A percentile compares a stretch with the other conserved stretches of the same genome.
These are phyloP conservation scores for Eurystomus glaucurus DNA, from an alignment of 2,797 vertebrate species.

Conservation along the genomic window DNA sequence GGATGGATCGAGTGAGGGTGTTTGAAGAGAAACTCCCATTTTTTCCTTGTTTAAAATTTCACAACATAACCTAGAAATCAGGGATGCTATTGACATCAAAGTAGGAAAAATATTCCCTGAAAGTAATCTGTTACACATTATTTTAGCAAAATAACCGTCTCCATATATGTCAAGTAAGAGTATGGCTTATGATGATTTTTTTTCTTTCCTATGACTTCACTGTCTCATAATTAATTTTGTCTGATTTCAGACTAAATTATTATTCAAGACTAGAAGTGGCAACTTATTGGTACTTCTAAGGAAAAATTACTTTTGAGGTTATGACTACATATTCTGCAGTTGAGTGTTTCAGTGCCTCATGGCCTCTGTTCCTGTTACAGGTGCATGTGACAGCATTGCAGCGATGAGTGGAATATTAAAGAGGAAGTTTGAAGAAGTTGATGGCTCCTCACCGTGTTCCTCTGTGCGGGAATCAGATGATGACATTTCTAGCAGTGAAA, in stretches of 20 bases:
- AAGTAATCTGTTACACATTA: background rate
- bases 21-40: background rate
- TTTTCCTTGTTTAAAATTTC: background rate
- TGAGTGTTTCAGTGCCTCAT: slow-evolving; percentile 53
- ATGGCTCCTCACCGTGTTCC: slow-evolving; percentile 95
- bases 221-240: background rate
- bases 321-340: background rate
- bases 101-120: background rate
- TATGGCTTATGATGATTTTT: background rate
- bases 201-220: background rate
- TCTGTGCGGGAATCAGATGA: slow-evolving; percentile 95
- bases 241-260: background rate
- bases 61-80: background rate
- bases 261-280: slow-evolving; percentile 13
- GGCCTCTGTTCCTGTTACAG: slow-evolving; percentile 71
- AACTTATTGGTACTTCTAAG: background rate
- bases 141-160: background rate
- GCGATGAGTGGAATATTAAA: slow-evolving; percentile 95
- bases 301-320: slow-evolving; percentile 41
- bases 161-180: background rate
- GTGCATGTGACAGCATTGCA: slow-evolving; percentile 83
- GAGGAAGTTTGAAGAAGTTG: slow-evolving; percentile 98
- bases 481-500: slow-evolving; percentile 97
- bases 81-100: background rate
- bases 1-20: background rate